phyloP scores from a whole-genome alignment of 1,140 invertebrate genomes.

The Hyles euphorbiae region DNA sequence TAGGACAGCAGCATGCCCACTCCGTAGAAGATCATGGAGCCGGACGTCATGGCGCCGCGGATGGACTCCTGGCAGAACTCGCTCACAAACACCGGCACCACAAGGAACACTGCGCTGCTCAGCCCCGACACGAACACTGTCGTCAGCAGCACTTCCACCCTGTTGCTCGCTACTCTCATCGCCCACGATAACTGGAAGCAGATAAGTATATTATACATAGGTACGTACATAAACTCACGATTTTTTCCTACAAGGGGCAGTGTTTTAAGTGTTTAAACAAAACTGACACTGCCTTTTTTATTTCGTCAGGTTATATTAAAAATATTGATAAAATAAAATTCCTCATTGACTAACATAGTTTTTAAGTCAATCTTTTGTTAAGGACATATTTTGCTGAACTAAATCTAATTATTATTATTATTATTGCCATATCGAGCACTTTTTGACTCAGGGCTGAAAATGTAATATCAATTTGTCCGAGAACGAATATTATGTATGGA shows the following conservation, averaged over 20 bases:
- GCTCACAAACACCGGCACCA: conserved; percentile 38
- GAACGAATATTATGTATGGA: no score
- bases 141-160: conserved; percentile 37
- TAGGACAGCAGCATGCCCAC: conserved; percentile 45
- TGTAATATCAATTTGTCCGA: no score
- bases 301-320: not conserved
- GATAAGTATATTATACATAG: not conserved
- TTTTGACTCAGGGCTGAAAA: no score
- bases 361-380: no score
- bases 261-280: not conserved
- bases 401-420: no score
- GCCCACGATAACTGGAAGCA: conserved; percentile 38
- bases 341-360: no score
- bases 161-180: conserved; percentile 22
- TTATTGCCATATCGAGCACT: no score
- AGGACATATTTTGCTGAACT: no score
- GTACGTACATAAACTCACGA: not conserved
- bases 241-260: not conserved
- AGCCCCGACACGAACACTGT: conserved; percentile 43
- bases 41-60: conserved; percentile 41
- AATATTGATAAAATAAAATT: not conserved
- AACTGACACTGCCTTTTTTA: not conserved
- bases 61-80: conserved; percentile 51
- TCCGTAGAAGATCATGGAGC: conserved; percentile 37
- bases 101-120: conserved; percentile 29